Evolutionary conservation across 2,888 invertebrate genomes (phyloP).

Genomic region (Miltochrista miniata): DNA sequence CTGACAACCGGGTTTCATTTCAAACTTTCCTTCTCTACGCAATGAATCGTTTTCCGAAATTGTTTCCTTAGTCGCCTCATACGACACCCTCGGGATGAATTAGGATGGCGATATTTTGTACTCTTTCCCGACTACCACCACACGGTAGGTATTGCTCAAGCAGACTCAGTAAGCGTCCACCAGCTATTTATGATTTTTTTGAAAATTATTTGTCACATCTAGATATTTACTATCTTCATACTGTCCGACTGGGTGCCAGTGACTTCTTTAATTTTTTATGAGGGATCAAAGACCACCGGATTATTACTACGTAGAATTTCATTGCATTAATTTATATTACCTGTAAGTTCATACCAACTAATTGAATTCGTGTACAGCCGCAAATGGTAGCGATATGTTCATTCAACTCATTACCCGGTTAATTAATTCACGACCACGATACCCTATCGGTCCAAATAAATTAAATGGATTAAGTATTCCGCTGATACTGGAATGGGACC

Average conservation of each 20-base stretch:
- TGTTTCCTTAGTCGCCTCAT: too few relatives aligned
- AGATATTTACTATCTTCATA: constrained; percentile 21
- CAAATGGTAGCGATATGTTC: constrained; percentile 46
- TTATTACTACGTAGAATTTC: constrained; percentile 54
- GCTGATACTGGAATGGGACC: constrained; percentile 45
- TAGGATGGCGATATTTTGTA: too few relatives aligned
- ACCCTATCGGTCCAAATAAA: constrained; percentile 50
- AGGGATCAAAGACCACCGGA: constrained; percentile 62
- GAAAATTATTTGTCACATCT: constrained; percentile 12
- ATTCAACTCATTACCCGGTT: constrained; percentile 56
- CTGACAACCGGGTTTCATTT: too few relatives aligned
- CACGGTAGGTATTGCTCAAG: too few relatives aligned
- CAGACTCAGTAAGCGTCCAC: too few relatives aligned
- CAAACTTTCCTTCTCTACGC: too few relatives aligned
- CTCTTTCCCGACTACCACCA: too few relatives aligned
- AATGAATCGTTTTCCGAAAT: too few relatives aligned
- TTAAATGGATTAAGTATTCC: constrained; percentile 49
- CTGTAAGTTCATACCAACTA: constrained; percentile 46
- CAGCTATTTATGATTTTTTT: too few relatives aligned
- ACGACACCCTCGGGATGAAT: too few relatives aligned
- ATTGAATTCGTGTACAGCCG: constrained; percentile 59
- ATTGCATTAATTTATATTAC: constrained; percentile 48
- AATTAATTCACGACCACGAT: constrained; percentile 57
- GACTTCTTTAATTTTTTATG: constrained; percentile 56
- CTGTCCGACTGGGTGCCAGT: constrained; percentile 53